Percentiles rank a stretch among this genome's conserved stretches.
phyloP scores from a whole-genome alignment of 2,113 vertebrate species.

The Oostethus manadensis region DNA sequence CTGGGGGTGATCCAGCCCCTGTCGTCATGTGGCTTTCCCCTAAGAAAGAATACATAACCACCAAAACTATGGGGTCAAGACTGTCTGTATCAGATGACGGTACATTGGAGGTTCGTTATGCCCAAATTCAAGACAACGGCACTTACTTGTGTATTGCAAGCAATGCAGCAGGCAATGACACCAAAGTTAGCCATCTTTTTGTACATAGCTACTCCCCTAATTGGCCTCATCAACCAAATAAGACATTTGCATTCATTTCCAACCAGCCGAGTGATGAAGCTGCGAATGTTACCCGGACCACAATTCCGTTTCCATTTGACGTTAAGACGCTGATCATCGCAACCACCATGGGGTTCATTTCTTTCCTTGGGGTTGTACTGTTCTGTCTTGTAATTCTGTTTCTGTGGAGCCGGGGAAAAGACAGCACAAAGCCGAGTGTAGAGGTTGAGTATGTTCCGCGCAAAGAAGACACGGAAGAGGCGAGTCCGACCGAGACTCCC shows the following conservation, averaged over 20 bases:
- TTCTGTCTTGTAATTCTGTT: constrained; percentile 98
- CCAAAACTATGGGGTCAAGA: constrained; percentile 84
- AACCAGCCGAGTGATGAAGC: constrained; percentile 94
- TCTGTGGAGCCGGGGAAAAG: constrained; percentile 97
- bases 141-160: constrained; percentile 92
- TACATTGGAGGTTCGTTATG: constrained; percentile 93
- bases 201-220: constrained; percentile 98
- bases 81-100: constrained; percentile 89
- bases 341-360: constrained; percentile 99
- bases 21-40: constrained; percentile 92
- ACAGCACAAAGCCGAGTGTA: constrained; percentile 93
- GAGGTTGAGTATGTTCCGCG: constrained; percentile 96
- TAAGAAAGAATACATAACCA: constrained; percentile 90
- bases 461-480: constrained; percentile 85
- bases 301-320: constrained; percentile 93
- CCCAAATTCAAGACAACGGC: constrained; percentile 97
- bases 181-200: constrained; percentile 88
- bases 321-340: constrained; percentile 98
- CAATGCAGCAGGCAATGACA: constrained; percentile 95
- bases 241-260: constrained; percentile 96
- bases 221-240: constrained; percentile 96
- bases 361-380: constrained; percentile 94
- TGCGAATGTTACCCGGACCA: constrained; percentile 87
- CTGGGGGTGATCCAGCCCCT: constrained; percentile 88
- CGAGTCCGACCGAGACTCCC: constrained; percentile 79